Conservation (phyloP, 2,888 invertebrate genomes). For the Cryptocephalus primarius region DNA sequence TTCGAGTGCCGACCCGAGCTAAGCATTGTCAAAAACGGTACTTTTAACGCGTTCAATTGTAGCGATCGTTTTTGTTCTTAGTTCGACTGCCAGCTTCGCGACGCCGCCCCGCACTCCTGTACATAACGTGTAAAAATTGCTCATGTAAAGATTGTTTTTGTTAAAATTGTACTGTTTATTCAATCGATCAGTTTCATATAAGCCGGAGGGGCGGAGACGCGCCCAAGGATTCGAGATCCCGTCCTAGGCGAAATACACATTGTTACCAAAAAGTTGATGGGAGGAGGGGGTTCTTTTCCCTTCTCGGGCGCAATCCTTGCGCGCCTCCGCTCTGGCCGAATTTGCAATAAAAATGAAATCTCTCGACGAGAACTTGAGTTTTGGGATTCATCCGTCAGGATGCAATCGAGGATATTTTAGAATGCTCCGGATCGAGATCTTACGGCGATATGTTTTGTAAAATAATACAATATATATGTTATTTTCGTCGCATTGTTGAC, state of each 20-base stretch:
- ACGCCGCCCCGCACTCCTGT: constrained; percentile 25
- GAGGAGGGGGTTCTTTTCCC: too few relatives aligned
- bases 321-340: too few relatives aligned
- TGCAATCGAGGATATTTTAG: constrained; percentile 6
- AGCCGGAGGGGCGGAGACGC: too few relatives aligned
- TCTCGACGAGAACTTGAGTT: constrained; percentile 7
- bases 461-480: not conserved
- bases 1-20: constrained; percentile 22
- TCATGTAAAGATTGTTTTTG: constrained; percentile 39
- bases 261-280: too few relatives aligned
- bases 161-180: constrained; percentile 31
- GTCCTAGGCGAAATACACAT: not conserved
- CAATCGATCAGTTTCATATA: constrained; percentile 21
- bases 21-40: too few relatives aligned
- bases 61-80: not conserved
- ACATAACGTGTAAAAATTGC: constrained; percentile 37
- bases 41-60: constrained; percentile 5
- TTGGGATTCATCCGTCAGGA: constrained; percentile 2
- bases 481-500: constrained; percentile 30
- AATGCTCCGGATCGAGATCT: constrained; percentile 5
- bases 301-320: too few relatives aligned
- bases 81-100: constrained; percentile 15
- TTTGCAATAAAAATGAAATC: too few relatives aligned
- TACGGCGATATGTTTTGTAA: constrained; percentile 1
- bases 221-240: constrained; percentile 6